Evolutionary conservation across 1,140 invertebrate species (phyloP).

Genomic region (Scaptomyza pallida): DNA sequence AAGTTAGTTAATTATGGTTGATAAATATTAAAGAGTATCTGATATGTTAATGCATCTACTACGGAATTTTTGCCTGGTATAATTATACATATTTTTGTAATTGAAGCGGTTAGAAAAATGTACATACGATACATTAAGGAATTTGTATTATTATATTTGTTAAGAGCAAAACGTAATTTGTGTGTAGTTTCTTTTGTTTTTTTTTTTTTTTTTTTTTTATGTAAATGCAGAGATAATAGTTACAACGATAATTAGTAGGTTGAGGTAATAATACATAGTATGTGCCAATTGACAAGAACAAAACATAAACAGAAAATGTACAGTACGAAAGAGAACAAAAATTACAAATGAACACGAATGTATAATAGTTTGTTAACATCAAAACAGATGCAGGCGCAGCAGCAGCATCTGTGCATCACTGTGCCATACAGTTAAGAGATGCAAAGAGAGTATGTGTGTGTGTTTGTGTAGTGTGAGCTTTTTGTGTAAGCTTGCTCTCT

Average conservation of each 20-base stretch:
- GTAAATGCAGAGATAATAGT: slow-evolving; percentile 67
- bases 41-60: slow-evolving; percentile 57
- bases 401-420: slow-evolving; percentile 13
- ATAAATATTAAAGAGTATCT: slow-evolving; percentile 48
- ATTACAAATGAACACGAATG: slow-evolving; percentile 71
- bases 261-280: slow-evolving; percentile 40
- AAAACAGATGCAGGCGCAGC: slow-evolving; percentile 31
- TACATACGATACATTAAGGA: slow-evolving; percentile 66
- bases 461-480: slow-evolving; percentile 4
- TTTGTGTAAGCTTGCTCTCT: slow-evolving; percentile 20
- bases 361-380: slow-evolving; percentile 31
- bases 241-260: slow-evolving; percentile 75
- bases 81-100: slow-evolving; percentile 50
- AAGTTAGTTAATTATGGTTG: slow-evolving; percentile 45
- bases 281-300: slow-evolving; percentile 74
- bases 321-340: slow-evolving; percentile 66
- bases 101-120: slow-evolving; percentile 74
- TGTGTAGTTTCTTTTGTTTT: slow-evolving; percentile 12
- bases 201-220: too few relatives aligned
- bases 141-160: slow-evolving; percentile 9
- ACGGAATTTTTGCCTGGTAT: slow-evolving; percentile 54
- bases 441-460: slow-evolving; percentile 10
- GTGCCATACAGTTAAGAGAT: slow-evolving; percentile 8
- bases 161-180: slow-evolving; percentile 36
- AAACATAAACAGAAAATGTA: slow-evolving; percentile 64